Conservation (phyloP, 2,888 invertebrate species). For the Eupeodes luniger region DNA sequence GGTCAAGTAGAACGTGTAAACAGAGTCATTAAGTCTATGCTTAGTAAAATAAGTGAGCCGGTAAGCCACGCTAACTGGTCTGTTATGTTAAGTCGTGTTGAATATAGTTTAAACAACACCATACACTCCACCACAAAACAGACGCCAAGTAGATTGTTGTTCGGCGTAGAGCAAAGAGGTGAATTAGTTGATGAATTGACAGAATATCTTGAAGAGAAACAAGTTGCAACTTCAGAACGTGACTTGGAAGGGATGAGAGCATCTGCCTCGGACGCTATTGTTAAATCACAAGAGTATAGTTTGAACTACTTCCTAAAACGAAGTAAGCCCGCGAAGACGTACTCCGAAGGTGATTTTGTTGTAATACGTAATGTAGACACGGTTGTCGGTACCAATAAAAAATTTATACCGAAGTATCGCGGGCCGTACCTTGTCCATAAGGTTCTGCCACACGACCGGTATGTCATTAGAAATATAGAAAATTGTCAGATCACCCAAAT, state of each 20-base stretch:
- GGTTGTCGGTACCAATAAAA: slow-evolving; percentile 71
- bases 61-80: slow-evolving; percentile 48
- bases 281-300: neutral
- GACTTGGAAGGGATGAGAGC: neutral
- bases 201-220: slow-evolving; percentile 35
- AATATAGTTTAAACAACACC: slow-evolving; percentile 74
- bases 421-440: slow-evolving; percentile 47
- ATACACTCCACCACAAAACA: slow-evolving; percentile 77
- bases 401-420: slow-evolving; percentile 37
- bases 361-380: slow-evolving; percentile 76
- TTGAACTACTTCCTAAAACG: slow-evolving; percentile 5
- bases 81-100: slow-evolving; percentile 12
- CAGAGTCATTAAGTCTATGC: slow-evolving; percentile 40
- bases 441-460: slow-evolving; percentile 75
- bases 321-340: slow-evolving; percentile 66
- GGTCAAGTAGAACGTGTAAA: slow-evolving; percentile 77
- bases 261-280: slow-evolving; percentile 41
- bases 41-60: slow-evolving; percentile 52
- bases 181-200: slow-evolving; percentile 3
- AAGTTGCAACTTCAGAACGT: neutral
- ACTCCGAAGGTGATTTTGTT: slow-evolving; percentile 56
- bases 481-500: slow-evolving; percentile 76
- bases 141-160: slow-evolving; percentile 51
- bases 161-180: slow-evolving; percentile 78
- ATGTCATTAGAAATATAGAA: slow-evolving; percentile 76